These are phyloP conservation scores for Lates japonicus DNA, from an alignment of 2,797 vertebrate species.

Conservation along the genomic window DNA sequence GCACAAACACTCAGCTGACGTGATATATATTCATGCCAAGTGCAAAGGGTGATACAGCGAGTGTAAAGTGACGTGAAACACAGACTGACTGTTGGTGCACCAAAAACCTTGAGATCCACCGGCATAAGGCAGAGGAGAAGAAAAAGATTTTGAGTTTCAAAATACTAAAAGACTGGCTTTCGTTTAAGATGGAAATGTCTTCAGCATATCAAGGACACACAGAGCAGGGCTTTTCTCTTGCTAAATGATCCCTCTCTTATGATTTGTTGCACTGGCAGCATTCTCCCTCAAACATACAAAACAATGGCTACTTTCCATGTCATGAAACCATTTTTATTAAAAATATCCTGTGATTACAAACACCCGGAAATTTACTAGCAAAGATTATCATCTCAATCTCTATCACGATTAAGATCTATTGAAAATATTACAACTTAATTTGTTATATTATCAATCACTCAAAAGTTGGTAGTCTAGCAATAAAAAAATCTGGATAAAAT, in stretches of 20 bases:
- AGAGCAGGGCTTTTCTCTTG: neutral
- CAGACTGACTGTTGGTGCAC: neutral
- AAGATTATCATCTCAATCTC: conserved; percentile 71
- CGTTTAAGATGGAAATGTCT: neutral
- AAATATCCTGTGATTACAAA: conserved; percentile 88
- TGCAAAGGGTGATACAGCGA: neutral
- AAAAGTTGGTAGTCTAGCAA: conserved; percentile 75
- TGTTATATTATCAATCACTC: conserved; percentile 80
- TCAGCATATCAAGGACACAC: neutral
- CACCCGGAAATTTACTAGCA: conserved; percentile 82
- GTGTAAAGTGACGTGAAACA: neutral
- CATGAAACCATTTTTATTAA: conserved; percentile 87
- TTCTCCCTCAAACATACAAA: conserved; percentile 28
- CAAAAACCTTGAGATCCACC: neutral
- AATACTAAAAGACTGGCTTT: neutral
- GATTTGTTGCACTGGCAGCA: neutral
- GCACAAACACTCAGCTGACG: neutral
- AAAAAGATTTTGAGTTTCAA: neutral
- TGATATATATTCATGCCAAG: neutral
- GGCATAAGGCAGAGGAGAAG: neutral
- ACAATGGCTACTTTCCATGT: conserved; percentile 48
- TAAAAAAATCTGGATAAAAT: conserved; percentile 67
- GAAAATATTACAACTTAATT: conserved; percentile 83
- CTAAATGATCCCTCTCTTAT: neutral
- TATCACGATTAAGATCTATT: conserved; percentile 75